Percentiles rank a stretch among this genome's conserved stretches.
phyloP scores from a whole-genome alignment of 2,797 vertebrate genomes.

The Staurois parvus region DNA sequence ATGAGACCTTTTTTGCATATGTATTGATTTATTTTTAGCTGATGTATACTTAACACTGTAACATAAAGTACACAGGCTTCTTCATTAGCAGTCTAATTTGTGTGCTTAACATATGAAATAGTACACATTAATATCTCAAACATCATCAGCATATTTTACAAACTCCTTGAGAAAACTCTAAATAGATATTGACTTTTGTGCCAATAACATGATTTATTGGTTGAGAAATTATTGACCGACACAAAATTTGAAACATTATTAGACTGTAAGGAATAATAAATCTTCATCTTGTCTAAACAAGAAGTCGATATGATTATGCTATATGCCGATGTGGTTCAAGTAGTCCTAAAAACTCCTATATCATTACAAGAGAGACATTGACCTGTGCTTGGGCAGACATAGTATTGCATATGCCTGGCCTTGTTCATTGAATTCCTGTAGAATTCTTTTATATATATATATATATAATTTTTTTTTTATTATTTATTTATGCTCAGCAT shows the following conservation, averaged over 20 bases:
- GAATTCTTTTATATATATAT: not conserved
- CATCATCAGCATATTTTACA: conserved; percentile 72
- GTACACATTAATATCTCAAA: conserved; percentile 63
- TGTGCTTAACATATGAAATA: not conserved
- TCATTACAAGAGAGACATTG: conserved; percentile 22
- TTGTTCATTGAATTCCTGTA: not conserved
- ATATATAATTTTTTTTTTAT: not conserved
- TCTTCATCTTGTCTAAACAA: conserved; percentile 73
- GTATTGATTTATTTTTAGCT: not conserved
- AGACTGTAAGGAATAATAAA: conserved; percentile 76
- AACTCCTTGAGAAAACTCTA: conserved; percentile 73
- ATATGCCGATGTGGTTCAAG: conserved; percentile 41
- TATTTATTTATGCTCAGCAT: no score
- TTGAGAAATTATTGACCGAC: conserved; percentile 73
- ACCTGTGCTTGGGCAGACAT: not conserved
- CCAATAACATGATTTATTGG: conserved; percentile 79
- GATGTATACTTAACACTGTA: not conserved
- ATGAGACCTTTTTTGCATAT: not conserved
- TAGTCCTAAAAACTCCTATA: conserved; percentile 47
- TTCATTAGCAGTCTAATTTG: conserved; percentile 41
- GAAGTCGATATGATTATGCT: conserved; percentile 77
- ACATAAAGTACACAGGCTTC: not conserved
- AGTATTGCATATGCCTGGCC: not conserved
- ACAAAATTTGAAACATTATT: conserved; percentile 75
- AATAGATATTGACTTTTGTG: conserved; percentile 76